Evolutionary conservation across 1,140 invertebrate genomes (phyloP), one percentile per base, ranked within the genome.

Genomic region (Ostrea edulis): DNA sequence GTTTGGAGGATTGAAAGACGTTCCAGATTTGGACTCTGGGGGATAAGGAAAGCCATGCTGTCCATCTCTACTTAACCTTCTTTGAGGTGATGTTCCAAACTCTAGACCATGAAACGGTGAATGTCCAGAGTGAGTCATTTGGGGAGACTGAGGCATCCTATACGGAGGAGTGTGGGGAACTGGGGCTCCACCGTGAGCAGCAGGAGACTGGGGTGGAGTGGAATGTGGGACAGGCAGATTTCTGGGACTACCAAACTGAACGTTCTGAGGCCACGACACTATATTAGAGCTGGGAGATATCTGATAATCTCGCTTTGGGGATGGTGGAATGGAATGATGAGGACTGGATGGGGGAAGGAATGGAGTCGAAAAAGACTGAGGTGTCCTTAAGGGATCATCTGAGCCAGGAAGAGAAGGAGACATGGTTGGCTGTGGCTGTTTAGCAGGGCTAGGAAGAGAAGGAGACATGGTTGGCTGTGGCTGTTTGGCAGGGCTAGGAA

Each of bases 341-440:
- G 82, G 82, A 54, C 51, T 54, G 53, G 44, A 83, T 35, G 53
- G 82, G 25, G 82, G 82, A 7, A 83, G 82, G 82, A 54, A 83
- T 22, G 82, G 44, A 17, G 82, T 52, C 3, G 51, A 22, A 52
- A 44, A 83, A 17, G 82, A 83, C 82, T 83, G 82, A 17, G 35
- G 44, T 0, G 44, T 52, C 51, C 29, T 77, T 2, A 14, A 14
- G 8, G 9, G 25, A 3, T 77, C 68, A 2, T 77, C 68, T 29
- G 68, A 77, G 14, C 29, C 11, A 14, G 82, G 82, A 20, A 17
- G n/a, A 17, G 53, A 52, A 22, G 44, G 44, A n/a, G 82, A 7
- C 2, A 12, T 52, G 17, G 44, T 17, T 53, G 82, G 82, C 14
- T 9, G 82, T 29, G 82, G 82, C n/a, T n/a, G n/a, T n/a, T n/a